These are phyloP conservation scores for Acrocephalus scirpaceus DNA, from an alignment of 2,797 vertebrate genomes.

Conservation along the genomic window DNA sequence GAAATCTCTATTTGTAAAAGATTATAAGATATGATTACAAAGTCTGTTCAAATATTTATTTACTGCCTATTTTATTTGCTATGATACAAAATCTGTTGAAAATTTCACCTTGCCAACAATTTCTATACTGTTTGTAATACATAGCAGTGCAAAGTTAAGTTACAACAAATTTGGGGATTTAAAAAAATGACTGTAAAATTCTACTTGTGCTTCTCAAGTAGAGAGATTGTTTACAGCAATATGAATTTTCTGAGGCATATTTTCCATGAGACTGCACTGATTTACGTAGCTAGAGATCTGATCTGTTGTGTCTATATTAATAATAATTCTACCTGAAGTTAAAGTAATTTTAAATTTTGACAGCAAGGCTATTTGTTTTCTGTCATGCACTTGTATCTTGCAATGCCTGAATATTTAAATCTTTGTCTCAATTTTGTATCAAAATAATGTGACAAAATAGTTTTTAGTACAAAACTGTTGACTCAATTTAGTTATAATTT, in stretches of 20 bases:
- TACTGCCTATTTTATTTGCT: background rate
- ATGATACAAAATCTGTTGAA: background rate
- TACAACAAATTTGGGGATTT: background rate
- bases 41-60: background rate
- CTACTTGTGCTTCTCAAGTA: background rate
- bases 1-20: background rate
- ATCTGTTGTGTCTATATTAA: background rate
- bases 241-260: background rate
- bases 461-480: slow-evolving; percentile 16
- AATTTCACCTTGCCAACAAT: background rate
- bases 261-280: background rate
- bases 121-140: background rate
- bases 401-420: slow-evolving; percentile 4
- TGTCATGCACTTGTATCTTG: background rate
- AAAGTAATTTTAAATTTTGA: slow-evolving; percentile 51
- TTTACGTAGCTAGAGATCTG: background rate
- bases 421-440: background rate
- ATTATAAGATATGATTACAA: background rate
- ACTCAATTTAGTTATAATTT: slow-evolving; percentile 8
- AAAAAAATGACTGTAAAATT: background rate
- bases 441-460: background rate
- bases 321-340: slow-evolving; percentile 13
- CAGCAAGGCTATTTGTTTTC: slow-evolving; percentile 16
- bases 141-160: background rate
- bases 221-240: background rate